phyloP scores from a whole-genome alignment of 2,888 invertebrate species.

The Aquatica leii region DNA sequence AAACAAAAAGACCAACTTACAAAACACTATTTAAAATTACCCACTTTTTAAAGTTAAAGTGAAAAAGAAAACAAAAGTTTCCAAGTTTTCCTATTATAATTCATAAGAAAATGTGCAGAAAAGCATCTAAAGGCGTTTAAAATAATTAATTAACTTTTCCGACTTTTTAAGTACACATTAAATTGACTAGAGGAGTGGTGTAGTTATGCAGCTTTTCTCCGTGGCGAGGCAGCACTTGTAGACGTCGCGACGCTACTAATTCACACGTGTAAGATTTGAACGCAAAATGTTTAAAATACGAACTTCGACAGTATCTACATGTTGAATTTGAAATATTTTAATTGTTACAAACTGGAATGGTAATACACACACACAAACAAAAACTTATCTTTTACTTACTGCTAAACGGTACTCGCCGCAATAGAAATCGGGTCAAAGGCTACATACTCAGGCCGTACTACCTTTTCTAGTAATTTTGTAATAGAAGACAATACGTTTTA shows the following conservation, averaged over 20 bases:
- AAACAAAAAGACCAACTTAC: no score
- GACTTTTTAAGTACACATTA: slow-evolving; percentile 54
- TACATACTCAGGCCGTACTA: slow-evolving; percentile 53
- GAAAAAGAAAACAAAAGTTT: background rate
- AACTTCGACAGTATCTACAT: no score
- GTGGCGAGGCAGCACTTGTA: slow-evolving; percentile 56
- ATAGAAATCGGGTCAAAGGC: slow-evolving; percentile 60
- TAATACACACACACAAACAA: slow-evolving; percentile 21
- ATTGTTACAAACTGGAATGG: slow-evolving; percentile 5
- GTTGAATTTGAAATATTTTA: background rate
- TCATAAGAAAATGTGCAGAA: slow-evolving; percentile 52
- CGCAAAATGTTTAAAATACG: slow-evolving; percentile 10
- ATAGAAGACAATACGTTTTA: background rate
- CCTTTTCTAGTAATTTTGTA: slow-evolving; percentile 46
- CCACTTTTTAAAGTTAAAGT: no score
- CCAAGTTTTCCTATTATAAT: slow-evolving; percentile 44
- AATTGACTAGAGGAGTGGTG: slow-evolving; percentile 27
- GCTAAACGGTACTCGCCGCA: slow-evolving; percentile 55
- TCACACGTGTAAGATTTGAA: slow-evolving; percentile 33
- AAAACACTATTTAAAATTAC: no score
- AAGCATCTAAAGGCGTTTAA: slow-evolving; percentile 51
- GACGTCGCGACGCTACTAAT: slow-evolving; percentile 54
- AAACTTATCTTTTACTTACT: slow-evolving; percentile 48
- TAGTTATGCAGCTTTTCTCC: slow-evolving; percentile 47
- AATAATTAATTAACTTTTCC: slow-evolving; percentile 59